Base-by-base conservation (phyloP, 2,888 invertebrate genomes). In the Oxyteleia sp. region DNA sequence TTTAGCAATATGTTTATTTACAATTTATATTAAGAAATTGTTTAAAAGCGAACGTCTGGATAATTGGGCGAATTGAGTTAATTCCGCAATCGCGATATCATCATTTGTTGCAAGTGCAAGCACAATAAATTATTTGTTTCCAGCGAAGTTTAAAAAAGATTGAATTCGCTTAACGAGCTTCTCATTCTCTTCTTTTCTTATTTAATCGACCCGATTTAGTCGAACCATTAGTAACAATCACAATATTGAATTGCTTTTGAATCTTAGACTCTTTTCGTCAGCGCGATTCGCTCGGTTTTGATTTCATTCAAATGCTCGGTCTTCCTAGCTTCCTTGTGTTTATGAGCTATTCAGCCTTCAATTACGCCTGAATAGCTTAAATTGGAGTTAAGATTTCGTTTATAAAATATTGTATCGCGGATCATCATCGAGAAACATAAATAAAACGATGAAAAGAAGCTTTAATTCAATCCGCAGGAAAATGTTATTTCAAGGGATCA, bases 281-380 rank as follows among this genome's bases (percentile, higher is more conserved):
- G 8, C 63, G 61, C 45, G 53, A 72, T 59, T 55, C 45, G 49
- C 59, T 66, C 15, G 75, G 71, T 71, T 71, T 82, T 72, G 66
- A 76, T 72, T 72, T 66, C 47, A 82, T 83, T 79, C 49, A 69
- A 55, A 63, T 51, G 45, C 55, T 57, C 55, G 43, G 64, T 66
- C 57, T 57, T 78, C 43, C 47, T 20, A 20, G 59, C 51, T 64
- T 68, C 64, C 78, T 61, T 74, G 64, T 68, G 59, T 79, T 84
- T 84, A 84, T 66, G 75, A 84, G 79, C 79, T 84, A 84, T 84
- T 84, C 83, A 84, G 32, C 71, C 47, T 79, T 55, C 59, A 84
- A 75, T 84, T 84, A 80, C 71, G 59, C 11, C 59, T 80, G 75
- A 74, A 76, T 75, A 38, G 80, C 59, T 66, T 64, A 80, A 84